Conservation (phyloP, 2,113 vertebrate genomes). For the Psilopsiagon aymara region DNA sequence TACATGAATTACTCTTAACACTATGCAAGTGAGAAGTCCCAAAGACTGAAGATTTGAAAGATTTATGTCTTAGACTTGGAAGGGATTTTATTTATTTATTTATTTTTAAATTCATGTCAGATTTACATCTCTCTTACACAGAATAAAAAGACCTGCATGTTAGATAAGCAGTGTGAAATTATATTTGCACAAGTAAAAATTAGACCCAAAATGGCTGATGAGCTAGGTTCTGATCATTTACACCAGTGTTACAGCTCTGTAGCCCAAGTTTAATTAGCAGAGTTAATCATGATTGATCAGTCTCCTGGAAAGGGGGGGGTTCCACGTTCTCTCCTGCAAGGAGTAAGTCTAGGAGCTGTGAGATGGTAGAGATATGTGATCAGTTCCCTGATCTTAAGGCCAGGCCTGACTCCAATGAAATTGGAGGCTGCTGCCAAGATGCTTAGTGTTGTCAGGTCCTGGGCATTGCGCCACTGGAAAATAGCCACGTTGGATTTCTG, state of each 20-base stretch:
- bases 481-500: constrained; percentile 15
- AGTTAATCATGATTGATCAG: constrained; percentile 43
- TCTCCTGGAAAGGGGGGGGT: neutral
- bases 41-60: neutral
- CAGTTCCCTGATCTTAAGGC: constrained; percentile 44
- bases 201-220: neutral
- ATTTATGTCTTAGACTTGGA: neutral
- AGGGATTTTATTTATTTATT: neutral
- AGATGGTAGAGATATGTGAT: constrained; percentile 14
- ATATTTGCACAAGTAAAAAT: neutral
- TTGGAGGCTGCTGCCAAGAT: constrained; percentile 29
- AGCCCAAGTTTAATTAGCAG: constrained; percentile 42
- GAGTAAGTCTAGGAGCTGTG: neutral
- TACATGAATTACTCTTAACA: neutral
- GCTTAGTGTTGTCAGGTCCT: constrained; percentile 55
- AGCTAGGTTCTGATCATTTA: constrained; percentile 4
- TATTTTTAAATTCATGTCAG: neutral
- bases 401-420: constrained; percentile 50
- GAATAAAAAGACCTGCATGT: neutral
- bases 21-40: neutral
- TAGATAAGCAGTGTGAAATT: constrained; percentile 10
- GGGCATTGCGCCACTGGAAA: constrained; percentile 60
- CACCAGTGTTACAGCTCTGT: neutral
- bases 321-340: neutral
- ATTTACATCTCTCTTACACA: neutral